Conservation (phyloP, 1,140 invertebrate species). For the Sitodiplosis mosellana region DNA sequence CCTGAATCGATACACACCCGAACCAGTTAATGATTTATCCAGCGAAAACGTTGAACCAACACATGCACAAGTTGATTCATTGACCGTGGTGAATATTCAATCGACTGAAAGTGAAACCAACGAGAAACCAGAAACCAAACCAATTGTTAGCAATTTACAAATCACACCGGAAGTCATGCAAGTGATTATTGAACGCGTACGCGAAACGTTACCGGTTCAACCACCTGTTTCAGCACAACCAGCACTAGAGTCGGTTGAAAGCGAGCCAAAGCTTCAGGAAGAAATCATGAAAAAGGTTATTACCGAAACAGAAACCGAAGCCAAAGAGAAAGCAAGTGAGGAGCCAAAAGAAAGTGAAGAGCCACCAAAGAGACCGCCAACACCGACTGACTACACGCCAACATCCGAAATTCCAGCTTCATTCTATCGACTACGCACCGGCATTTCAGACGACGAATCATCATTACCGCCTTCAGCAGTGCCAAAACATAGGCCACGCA, state of each 20-base stretch:
- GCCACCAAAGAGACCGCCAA: slow-evolving; percentile 32
- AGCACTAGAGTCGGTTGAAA: slow-evolving; percentile 11
- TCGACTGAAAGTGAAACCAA: background rate
- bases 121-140: background rate
- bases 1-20: background rate
- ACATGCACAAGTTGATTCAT: no score
- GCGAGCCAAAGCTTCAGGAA: no score
- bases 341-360: slow-evolving; percentile 3
- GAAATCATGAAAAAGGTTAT: no score
- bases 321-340: slow-evolving; percentile 5
- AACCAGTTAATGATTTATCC: slow-evolving; percentile 1
- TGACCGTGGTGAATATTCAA: no score
- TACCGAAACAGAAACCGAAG: slow-evolving; percentile 13
- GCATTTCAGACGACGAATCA: slow-evolving; percentile 17
- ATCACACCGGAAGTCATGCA: slow-evolving; percentile 40
- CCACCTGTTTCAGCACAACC: slow-evolving; percentile 13
- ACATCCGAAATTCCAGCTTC: slow-evolving; percentile 23
- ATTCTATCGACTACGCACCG: slow-evolving; percentile 25
- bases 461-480: slow-evolving; percentile 10
- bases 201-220: slow-evolving; percentile 12
- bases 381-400: slow-evolving; percentile 34
- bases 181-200: slow-evolving; percentile 31
- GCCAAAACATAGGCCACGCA: slow-evolving; percentile 8
- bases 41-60: no score
- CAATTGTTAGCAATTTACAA: slow-evolving; percentile 41